Evolutionary conservation across 2,888 invertebrate genomes (phyloP).

Genomic region (Eledona agricola): DNA sequence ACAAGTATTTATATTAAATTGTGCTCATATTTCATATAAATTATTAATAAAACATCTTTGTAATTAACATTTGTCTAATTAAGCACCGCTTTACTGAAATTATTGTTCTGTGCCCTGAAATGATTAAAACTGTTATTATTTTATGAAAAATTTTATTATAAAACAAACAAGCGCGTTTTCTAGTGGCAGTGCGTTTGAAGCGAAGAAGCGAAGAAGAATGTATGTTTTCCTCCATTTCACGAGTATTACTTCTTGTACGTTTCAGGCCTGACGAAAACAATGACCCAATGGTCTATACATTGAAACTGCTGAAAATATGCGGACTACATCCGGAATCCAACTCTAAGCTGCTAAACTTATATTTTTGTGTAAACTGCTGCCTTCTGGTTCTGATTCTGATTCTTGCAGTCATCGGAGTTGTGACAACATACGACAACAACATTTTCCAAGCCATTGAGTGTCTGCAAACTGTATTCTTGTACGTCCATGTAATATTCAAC

Average conservation of each 20-base stretch:
- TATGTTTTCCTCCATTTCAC: too few relatives aligned
- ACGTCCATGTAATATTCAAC: conserved; percentile 24
- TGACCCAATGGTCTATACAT: conserved; percentile 9
- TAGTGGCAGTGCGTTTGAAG: too few relatives aligned
- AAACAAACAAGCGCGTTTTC: too few relatives aligned
- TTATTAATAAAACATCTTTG: conserved; percentile 23
- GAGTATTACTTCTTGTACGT: too few relatives aligned
- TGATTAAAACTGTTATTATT: too few relatives aligned
- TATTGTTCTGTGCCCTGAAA: too few relatives aligned
- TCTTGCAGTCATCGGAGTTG: conserved; percentile 8
- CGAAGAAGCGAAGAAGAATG: too few relatives aligned
- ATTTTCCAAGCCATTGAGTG: conserved; percentile 16
- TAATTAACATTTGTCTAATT: conserved; percentile 13
- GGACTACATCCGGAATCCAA: conserved; percentile 13
- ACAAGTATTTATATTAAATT: not conserved
- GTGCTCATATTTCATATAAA: too few relatives aligned
- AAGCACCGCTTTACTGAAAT: conserved; percentile 2
- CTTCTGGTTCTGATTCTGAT: not conserved
- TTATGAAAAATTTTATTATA: too few relatives aligned
- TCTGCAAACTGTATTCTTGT: conserved; percentile 20
- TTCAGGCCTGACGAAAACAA: too few relatives aligned
- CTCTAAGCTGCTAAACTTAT: conserved; percentile 2
- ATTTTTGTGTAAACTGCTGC: conserved; percentile 11
- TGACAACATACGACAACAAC: conserved; percentile 13
- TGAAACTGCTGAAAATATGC: conserved; percentile 12